A percentile compares a stretch with the other conserved stretches of the same genome.
Evolutionary conservation across 2,888 invertebrate species (phyloP).

Genomic region (Syrista parreyssii): DNA sequence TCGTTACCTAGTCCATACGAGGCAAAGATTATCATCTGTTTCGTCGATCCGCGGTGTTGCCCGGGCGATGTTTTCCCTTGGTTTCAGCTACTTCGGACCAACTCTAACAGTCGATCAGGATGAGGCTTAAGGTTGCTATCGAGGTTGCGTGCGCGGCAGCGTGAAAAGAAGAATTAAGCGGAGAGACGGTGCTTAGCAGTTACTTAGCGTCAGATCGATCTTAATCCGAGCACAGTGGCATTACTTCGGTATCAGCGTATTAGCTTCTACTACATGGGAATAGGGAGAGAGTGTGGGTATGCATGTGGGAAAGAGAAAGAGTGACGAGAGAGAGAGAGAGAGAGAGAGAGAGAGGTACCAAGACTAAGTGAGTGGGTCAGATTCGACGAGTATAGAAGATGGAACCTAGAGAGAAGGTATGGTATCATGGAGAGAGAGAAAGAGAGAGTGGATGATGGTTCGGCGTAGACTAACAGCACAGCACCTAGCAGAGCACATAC

Average conservation of each 20-base stretch:
- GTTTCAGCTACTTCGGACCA: neutral
- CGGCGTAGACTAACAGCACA: neutral
- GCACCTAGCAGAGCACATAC: constrained; percentile 50
- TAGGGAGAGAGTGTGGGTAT: neutral
- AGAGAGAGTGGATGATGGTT: constrained; percentile 23
- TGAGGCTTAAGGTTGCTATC: neutral
- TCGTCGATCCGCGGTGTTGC: neutral
- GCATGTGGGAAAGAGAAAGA: constrained; percentile 23
- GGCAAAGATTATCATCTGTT: neutral
- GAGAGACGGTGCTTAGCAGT: constrained; percentile 39
- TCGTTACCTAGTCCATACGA: neutral
- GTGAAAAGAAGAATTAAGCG: constrained; percentile 41
- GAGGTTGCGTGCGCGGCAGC: constrained; percentile 33
- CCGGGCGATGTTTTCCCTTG: neutral
- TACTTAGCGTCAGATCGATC: constrained; percentile 55
- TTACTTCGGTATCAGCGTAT: constrained; percentile 44
- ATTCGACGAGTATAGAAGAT: neutral
- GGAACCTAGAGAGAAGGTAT: neutral
- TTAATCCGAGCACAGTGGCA: constrained; percentile 56
- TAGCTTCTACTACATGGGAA: constrained; percentile 40
- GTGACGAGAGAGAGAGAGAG: constrained; percentile 8
- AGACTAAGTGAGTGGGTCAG: neutral
- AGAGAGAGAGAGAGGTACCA: constrained; percentile 10
- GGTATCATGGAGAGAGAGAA: neutral
- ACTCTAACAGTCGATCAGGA: neutral